Evolutionary conservation across 2,888 invertebrate genomes (phyloP), one percentile per base, ranked within the genome.

Genomic region (Plagiodera versicolora): DNA sequence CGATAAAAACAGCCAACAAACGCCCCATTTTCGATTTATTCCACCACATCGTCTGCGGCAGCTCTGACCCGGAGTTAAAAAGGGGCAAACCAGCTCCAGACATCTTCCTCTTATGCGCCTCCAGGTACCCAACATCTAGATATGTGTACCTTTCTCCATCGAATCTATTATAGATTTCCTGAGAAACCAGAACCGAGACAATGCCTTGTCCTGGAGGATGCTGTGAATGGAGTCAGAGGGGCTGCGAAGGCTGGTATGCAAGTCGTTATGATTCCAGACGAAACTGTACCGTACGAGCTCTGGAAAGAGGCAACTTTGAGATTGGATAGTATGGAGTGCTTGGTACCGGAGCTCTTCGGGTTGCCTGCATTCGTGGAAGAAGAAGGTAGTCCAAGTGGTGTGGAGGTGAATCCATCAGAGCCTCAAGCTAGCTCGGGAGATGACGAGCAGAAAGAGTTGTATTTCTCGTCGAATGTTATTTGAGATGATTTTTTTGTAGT

Each of bases 151-250:
- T 1, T 0, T 8, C 4, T 11, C 49, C 30, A 17, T 11, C 30
- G 10, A n/a, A 8, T 39, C 81, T 19, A 16, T 53, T 44, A 3
- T 24, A 53, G 94, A 64, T 95, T 95, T 76, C 79, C 83, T 0
- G 87, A 88, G 61, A 82, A 84, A 64, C 89, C 91, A 5, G 75
- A 82, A 3, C 85, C 88, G 2, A 81, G 82, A 58, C 81, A 86
- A 78, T 91, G 92, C 73, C 79, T 95, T 61, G 94, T 94, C 1
- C 92, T 95, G 77, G 96, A 96, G 82, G 96, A 97, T 80, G 91
- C 95, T 0, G 89, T 91, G 0, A 94, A 93, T 77, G 96, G 97
- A 0, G 92, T 94, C 0, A 83, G 85, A 19, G 91, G 91, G 0
- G 95, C 89, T 0, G 74, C 85, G 19, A 83, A 86, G 14, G 95